A percentile compares a stretch with the other conserved stretches of the same genome.
Conservation (phyloP, 2,113 vertebrate species). For the Lichenostomus cassidix region DNA sequence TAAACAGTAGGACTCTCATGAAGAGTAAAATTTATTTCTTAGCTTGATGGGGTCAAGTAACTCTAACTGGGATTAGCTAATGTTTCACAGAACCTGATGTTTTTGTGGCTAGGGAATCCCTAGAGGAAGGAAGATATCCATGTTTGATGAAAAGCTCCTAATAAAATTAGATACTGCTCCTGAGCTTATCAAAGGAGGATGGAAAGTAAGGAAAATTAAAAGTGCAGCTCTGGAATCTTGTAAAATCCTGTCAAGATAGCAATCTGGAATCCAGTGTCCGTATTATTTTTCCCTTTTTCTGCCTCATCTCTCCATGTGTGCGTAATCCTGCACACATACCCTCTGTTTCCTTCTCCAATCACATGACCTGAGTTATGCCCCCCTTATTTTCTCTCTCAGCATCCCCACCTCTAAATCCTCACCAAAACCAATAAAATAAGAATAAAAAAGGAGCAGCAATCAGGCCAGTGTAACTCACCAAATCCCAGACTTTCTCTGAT, state of each 20-base stretch:
- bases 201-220: slow-evolving; percentile 74
- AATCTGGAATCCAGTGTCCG: slow-evolving; percentile 34
- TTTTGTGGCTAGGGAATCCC: slow-evolving; percentile 71
- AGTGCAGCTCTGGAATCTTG: slow-evolving; percentile 59
- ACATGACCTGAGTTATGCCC: not conserved
- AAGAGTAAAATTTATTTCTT: slow-evolving; percentile 72
- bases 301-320: not conserved
- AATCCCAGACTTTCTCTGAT: not conserved
- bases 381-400: not conserved
- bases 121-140: slow-evolving; percentile 68
- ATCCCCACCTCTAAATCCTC: not conserved
- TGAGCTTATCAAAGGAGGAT: slow-evolving; percentile 69
- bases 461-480: not conserved
- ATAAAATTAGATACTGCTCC: slow-evolving; percentile 78
- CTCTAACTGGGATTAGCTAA: slow-evolving; percentile 71
- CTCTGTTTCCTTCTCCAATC: not conserved
- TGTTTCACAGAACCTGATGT: slow-evolving; percentile 74
- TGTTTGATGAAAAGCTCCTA: slow-evolving; percentile 72
- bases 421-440: not conserved
- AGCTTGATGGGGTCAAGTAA: slow-evolving; percentile 69
- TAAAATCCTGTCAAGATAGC: slow-evolving; percentile 60
- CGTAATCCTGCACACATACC: not conserved
- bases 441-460: not conserved
- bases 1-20: slow-evolving; percentile 67
- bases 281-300: slow-evolving; percentile 31